These are phyloP conservation scores for Hypotaenidia philippensis DNA, from an alignment of 2,797 vertebrate genomes.

Conservation along the genomic window DNA sequence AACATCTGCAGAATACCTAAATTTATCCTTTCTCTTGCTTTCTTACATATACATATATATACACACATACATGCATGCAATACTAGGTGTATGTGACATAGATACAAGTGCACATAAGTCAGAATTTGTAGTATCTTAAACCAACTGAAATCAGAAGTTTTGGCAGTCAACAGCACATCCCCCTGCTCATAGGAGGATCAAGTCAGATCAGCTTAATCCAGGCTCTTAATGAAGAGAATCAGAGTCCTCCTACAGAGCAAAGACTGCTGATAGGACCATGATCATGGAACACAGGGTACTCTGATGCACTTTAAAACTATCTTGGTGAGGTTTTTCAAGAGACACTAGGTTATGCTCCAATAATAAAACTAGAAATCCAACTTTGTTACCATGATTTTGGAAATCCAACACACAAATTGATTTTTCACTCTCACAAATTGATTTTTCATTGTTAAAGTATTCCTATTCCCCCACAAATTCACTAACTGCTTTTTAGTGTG, in stretches of 20 bases:
- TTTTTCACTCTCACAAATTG: neutral
- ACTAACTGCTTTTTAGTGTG: neutral
- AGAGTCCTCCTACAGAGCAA: neutral
- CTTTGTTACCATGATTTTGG: neutral
- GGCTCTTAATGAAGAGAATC: neutral
- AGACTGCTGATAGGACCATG: neutral
- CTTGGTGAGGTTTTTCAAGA: neutral
- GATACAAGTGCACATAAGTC: neutral
- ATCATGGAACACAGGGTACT: neutral
- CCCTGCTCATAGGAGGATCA: neutral
- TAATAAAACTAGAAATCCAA: neutral
- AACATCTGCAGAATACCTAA: neutral
- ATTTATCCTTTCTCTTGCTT: neutral
- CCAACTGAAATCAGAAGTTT: neutral
- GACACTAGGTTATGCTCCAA: neutral
- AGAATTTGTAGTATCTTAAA: neutral
- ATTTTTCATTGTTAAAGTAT: neutral
- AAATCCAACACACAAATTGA: neutral
- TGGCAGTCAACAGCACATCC: neutral
- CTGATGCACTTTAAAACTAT: neutral
- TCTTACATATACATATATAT: neutral
- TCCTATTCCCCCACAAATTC: neutral
- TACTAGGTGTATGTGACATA: neutral
- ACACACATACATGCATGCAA: rapidly evolving
- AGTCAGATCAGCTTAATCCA: neutral